Base-by-base conservation (phyloP, 1,140 invertebrate species). In the Drosophila ercepeae region DNA sequence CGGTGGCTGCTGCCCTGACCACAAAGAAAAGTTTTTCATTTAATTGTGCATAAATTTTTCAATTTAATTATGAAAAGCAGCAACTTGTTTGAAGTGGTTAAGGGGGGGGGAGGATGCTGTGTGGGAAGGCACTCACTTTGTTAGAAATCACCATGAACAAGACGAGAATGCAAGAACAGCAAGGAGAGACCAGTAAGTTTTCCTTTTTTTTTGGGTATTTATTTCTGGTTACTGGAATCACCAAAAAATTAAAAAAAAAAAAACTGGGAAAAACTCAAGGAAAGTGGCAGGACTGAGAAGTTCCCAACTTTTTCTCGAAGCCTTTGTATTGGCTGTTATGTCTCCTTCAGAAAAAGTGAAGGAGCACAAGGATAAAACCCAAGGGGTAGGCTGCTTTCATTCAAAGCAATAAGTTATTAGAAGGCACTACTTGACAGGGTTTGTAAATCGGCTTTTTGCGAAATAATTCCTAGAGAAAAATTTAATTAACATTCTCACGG, bases 1-100 rank as follows among this genome's bases (percentile, higher is more conserved):
- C 42, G 59, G 55, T 71, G 52, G 25, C 50, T 45, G 55, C 19
- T 69, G 49, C 21, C 29, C 44, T 46, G 45, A 68, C 81, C 81
- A 76, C 81, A 86, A 81, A 76, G 81, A 75, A 84, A 84, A 86
- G 75, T 86, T 86, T 86, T 86, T 60, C 81, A 86, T 86, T 86
- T 86, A 86, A 86, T 88, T 88, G 81, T 79, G 76, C 81, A 86
- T 86, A 86, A 88, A 86, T 86, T 86, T 86, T 88, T 73, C 73
- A 86, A 86, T 86, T 86, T 86, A 86, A 86, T 86, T 86, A 86
- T 86, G 73, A 86, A 84, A 86, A 86, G 82, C 82, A 88, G 82
- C 82, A 88, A 86, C 82, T 86, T 86, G 72, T 86, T 86, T 86
- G 77, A 86, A 86, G 81, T 88, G 81, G 82, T 86, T 77, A 61